These are phyloP conservation scores for Camptogramma bilineatum DNA, from an alignment of 2,888 invertebrate species.

Conservation along the genomic window DNA sequence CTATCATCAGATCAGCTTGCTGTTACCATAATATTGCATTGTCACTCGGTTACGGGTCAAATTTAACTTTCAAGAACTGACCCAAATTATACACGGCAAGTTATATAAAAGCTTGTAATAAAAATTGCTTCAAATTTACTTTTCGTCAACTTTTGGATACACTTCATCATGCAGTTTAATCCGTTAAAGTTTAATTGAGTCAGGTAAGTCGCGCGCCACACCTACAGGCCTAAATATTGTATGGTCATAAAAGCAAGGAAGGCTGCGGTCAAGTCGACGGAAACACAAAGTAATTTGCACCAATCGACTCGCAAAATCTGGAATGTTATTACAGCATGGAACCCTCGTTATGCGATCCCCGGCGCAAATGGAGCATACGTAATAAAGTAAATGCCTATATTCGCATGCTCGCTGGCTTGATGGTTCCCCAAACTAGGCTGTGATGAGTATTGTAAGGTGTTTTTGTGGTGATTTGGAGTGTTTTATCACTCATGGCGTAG, in stretches of 20 bases:
- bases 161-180: not conserved
- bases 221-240: conserved; percentile 33
- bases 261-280: conserved; percentile 34
- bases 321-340: conserved; percentile 38
- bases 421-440: conserved; percentile 12
- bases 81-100: too few species aligned
- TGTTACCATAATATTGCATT: too few species aligned
- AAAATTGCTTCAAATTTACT: not conserved
- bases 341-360: conserved; percentile 29
- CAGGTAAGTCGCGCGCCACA: conserved; percentile 27
- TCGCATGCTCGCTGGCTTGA: conserved; percentile 8
- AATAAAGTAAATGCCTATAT: conserved; percentile 28
- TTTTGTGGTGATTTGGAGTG: conserved; percentile 10
- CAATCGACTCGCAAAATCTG: conserved; percentile 42
- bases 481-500: not conserved
- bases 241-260: conserved; percentile 37
- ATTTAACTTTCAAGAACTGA: too few species aligned
- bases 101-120: too few species aligned
- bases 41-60: too few species aligned
- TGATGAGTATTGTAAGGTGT: conserved; percentile 3
- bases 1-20: too few species aligned
- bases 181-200: conserved; percentile 1
- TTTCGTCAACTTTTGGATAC: not conserved
- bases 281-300: conserved; percentile 34
- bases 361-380: conserved; percentile 21